Base-by-base conservation (phyloP, 1,140 invertebrate genomes). In the Antheraea pernyi region DNA sequence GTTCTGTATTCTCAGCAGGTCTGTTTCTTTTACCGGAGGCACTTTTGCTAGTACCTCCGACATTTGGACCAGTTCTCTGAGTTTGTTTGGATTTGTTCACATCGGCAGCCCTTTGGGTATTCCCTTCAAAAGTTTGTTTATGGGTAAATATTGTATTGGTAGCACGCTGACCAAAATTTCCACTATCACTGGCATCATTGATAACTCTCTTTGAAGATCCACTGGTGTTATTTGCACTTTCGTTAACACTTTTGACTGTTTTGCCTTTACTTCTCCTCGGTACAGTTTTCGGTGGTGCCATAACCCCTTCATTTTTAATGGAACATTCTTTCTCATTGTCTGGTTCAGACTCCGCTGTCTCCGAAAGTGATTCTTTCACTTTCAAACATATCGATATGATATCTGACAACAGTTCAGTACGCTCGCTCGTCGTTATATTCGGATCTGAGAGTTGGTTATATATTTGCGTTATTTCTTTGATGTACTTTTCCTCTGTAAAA, bases 231-330 rank as follows among this genome's bases (percentile, higher is more conserved):
- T 16, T 16, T 16, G 13, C 16, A 53, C 11, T 6, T 53, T n/a
- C 46, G 13, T 53, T 30, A 30, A 30, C 22, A 30, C 22, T 53
- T 53, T 13, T 53, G 13, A 30, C 19, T 58, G 42, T 19, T 61
- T 72, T 69, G 62, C 66, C 39, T 72, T 81, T 83, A 42, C 13
- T 62, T 71, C 83, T 88, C 70, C 86, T 89, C 0, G 88, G 88
- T 9, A 86, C 39, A 39, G 69, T 61, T 68, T 84, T 89, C 5
- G 88, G 88, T 6, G 88, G 88, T 0, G 85, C 88, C 88, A 91
- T 91, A 2, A 86, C 71, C 69, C 85, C 81, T 69, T 59, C 82
- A 76, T 69, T 70, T 71, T 78, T 19, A 74, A 80, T 18, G 36
- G 37, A n/a, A 13, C 37, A 19, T 7, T 0, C 6, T 53, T 53